A percentile compares a stretch with the other conserved stretches of the same genome.
These are phyloP conservation scores for Propithecus coquereli DNA, from an alignment of 2,113 vertebrate species.

Conservation along the genomic window DNA sequence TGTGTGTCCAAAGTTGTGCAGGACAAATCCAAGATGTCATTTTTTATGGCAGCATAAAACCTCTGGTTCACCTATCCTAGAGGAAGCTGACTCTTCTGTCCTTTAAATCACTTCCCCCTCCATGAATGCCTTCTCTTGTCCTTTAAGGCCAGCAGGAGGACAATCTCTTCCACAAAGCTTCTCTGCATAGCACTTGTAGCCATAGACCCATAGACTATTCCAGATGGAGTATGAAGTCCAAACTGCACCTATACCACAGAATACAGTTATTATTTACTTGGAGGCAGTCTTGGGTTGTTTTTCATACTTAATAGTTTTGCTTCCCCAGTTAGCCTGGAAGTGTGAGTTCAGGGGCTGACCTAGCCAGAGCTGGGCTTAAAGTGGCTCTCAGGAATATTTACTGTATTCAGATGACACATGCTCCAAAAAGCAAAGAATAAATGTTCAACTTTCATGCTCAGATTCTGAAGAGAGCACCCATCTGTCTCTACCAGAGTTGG, in stretches of 20 bases:
- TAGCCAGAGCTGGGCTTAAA: background rate
- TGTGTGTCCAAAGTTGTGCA: background rate
- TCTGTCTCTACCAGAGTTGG: background rate
- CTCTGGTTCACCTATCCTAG: too few species aligned
- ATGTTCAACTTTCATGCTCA: background rate
- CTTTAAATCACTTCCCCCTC: background rate
- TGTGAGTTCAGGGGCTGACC: background rate
- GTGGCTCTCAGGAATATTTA: too few species aligned
- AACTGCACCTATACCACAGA: background rate
- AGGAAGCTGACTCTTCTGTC: background rate
- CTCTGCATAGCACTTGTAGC: background rate
- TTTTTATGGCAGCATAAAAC: background rate
- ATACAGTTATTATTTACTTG: background rate
- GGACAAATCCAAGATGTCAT: background rate
- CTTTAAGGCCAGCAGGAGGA: background rate
- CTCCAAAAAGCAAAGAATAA: background rate
- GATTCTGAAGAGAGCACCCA: background rate
- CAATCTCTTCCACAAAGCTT: background rate
- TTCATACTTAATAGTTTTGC: background rate
- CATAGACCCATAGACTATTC: background rate
- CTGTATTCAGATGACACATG: background rate
- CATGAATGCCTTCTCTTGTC: background rate
- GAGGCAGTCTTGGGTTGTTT: background rate
- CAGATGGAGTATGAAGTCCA: background rate
- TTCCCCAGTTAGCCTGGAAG: background rate